Evolutionary conservation across 2,888 invertebrate genomes (phyloP).

Genomic region (Willowsia nigromaculata): DNA sequence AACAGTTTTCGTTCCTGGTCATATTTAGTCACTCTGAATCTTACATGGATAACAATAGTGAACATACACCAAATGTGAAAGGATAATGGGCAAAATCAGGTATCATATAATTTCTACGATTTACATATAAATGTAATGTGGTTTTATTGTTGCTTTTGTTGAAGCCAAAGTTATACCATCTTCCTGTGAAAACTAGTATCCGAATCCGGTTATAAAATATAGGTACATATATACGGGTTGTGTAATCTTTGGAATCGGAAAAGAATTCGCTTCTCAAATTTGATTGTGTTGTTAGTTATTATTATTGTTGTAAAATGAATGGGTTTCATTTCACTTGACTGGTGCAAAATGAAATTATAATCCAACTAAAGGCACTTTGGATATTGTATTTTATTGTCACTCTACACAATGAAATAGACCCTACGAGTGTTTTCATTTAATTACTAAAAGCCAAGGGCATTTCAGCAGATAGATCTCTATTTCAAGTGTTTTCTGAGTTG

Average conservation of each 20-base stretch:
- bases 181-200: no score
- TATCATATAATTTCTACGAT: constrained; percentile 3
- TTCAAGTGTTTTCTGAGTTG: background rate
- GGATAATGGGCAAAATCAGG: constrained; percentile 15
- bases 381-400: background rate
- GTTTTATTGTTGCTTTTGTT: constrained; percentile 41
- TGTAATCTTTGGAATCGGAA: background rate
- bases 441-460: constrained; percentile 23
- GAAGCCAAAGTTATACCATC: no score
- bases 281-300: constrained; percentile 31
- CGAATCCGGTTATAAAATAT: no score
- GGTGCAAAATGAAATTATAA: constrained; percentile 5
- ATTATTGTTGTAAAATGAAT: constrained; percentile 24
- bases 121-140: constrained; percentile 42
- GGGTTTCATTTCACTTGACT: constrained; percentile 16
- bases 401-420: background rate
- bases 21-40: background rate
- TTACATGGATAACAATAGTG: background rate
- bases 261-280: background rate
- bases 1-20: background rate
- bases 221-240: background rate
- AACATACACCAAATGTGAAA: background rate
- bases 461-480: background rate
- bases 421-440: constrained; percentile 23
- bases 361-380: background rate